A percentile compares a stretch with the other conserved stretches of the same genome.
Conservation (phyloP, 2,888 invertebrate genomes). For the Lasioglossum malachurum region DNA sequence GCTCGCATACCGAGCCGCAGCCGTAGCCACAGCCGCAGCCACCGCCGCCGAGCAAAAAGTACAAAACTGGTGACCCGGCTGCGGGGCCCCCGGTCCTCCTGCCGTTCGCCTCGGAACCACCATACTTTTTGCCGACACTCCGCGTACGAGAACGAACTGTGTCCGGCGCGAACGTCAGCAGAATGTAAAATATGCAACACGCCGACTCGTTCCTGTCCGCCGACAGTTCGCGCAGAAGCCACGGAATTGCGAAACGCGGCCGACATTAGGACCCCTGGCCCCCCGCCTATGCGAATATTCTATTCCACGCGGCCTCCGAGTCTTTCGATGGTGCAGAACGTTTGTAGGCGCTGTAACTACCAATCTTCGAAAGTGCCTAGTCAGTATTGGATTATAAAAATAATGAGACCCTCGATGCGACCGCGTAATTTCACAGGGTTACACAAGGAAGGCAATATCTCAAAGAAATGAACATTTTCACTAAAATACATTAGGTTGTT, state of each 20-base stretch:
- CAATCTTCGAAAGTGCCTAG: no score
- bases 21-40: slow-evolving; percentile 54
- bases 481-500: not conserved
- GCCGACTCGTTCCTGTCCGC: slow-evolving; percentile 35
- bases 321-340: not conserved
- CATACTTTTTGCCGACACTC: slow-evolving; percentile 81
- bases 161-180: slow-evolving; percentile 78
- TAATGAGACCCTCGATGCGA: not conserved
- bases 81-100: slow-evolving; percentile 64
- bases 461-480: not conserved
- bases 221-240: slow-evolving; percentile 30
- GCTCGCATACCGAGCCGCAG: slow-evolving; percentile 69
- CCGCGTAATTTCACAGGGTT: not conserved
- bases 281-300: not conserved
- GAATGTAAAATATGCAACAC: slow-evolving; percentile 83
- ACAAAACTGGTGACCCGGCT: slow-evolving; percentile 79
- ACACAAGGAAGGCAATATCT: not conserved
- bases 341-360: not conserved
- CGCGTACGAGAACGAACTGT: slow-evolving; percentile 73
- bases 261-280: not conserved
- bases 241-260: slow-evolving; percentile 16
- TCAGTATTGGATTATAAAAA: not conserved
- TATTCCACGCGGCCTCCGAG: not conserved
- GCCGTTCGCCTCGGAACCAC: slow-evolving; percentile 76
- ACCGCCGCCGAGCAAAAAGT: slow-evolving; percentile 72